A percentile compares a stretch with the other conserved stretches of the same genome.
These are phyloP conservation scores for Hydropsyche betteni DNA, from an alignment of 2,888 invertebrate species.

Conservation along the genomic window DNA sequence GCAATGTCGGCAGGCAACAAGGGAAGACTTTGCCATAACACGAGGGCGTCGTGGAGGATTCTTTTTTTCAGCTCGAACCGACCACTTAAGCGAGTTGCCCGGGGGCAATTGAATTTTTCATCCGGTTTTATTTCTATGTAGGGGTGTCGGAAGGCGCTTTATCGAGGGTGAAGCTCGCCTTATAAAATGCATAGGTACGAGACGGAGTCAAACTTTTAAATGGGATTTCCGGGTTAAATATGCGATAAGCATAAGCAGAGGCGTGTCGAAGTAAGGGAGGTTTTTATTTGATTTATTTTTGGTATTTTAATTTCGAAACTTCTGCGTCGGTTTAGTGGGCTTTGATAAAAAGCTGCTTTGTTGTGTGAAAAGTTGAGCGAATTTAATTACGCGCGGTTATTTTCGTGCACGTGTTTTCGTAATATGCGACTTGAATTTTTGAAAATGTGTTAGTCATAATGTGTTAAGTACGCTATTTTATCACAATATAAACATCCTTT, in stretches of 20 bases:
- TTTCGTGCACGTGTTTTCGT: no score
- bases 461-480: no score
- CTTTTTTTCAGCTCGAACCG: constrained; percentile 39
- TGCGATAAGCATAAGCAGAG: constrained; percentile 30
- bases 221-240: constrained; percentile 33
- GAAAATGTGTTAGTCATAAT: no score
- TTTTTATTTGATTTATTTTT: neutral
- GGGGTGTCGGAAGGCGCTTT: constrained; percentile 5
- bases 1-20: neutral
- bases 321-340: no score
- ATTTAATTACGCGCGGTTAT: no score
- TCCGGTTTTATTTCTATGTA: constrained; percentile 41
- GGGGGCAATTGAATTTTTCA: constrained; percentile 50
- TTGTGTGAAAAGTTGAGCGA: no score
- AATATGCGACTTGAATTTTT: no score
- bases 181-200: constrained; percentile 9
- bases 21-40: neutral
- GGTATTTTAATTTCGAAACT: no score
- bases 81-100: constrained; percentile 42
- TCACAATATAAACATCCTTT: no score
- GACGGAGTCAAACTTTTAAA: constrained; percentile 32
- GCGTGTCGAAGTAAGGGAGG: neutral
- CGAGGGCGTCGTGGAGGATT: no score
- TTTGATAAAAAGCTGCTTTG: no score
- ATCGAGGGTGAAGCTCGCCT: constrained; percentile 9